These are phyloP conservation scores for Drosophila differens DNA, from an alignment of 2,888 invertebrate species.

Conservation along the genomic window DNA sequence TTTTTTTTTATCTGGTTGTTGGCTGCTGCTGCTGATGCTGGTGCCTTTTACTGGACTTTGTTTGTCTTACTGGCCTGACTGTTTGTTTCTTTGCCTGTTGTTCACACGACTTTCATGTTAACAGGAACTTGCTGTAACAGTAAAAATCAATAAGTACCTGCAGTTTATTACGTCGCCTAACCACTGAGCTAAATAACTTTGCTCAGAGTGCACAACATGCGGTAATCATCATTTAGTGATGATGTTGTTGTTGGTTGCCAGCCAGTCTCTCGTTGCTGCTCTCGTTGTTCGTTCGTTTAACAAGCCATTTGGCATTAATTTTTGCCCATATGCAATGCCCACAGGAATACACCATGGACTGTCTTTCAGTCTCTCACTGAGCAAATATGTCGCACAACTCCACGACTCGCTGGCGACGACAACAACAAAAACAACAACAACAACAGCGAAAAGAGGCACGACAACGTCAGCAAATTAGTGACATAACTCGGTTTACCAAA, in stretches of 20 bases:
- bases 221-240: conserved; percentile 68
- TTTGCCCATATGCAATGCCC: conserved; percentile 75
- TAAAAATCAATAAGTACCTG: conserved; percentile 79
- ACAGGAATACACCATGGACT: conserved; percentile 64
- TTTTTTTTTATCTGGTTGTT: conserved; percentile 20
- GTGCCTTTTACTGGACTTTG: conserved; percentile 56
- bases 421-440: conserved; percentile 23
- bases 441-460: conserved; percentile 53
- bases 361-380: conserved; percentile 39
- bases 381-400: conserved; percentile 72
- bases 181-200: conserved; percentile 75
- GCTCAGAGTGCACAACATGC: conserved; percentile 61
- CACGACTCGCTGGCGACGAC: conserved; percentile 9
- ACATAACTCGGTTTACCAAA: conserved; percentile 70
- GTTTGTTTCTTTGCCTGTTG: conserved; percentile 54
- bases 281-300: conserved; percentile 40
- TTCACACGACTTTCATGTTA: conserved; percentile 79
- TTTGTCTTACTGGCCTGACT: conserved; percentile 29
- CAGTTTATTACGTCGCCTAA: conserved; percentile 69
- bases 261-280: conserved; percentile 24
- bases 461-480: conserved; percentile 73
- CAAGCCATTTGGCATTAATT: conserved; percentile 77
- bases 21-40: neutral
- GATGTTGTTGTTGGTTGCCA: conserved; percentile 24
- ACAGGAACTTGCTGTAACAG: conserved; percentile 74